These are phyloP conservation scores for Apis mellifera DNA, from an alignment of 1,140 invertebrate species.

Conservation along the genomic window DNA sequence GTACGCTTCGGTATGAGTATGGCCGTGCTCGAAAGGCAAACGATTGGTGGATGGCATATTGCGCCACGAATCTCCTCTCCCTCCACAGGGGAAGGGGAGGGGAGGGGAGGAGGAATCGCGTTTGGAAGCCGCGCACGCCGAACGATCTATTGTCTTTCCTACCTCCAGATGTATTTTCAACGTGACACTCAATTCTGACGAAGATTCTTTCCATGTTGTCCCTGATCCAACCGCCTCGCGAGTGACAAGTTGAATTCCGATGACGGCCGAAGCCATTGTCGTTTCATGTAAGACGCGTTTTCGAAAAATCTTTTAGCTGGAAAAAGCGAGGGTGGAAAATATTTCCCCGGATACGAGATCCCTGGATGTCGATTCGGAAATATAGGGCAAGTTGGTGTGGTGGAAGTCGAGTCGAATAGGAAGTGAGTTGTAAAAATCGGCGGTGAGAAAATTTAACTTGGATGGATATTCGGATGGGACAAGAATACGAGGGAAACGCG, in stretches of 20 bases:
- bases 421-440: slow-evolving; percentile 34
- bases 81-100: not conserved
- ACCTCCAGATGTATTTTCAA: not conserved
- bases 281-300: not conserved
- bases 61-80: slow-evolving; percentile 12
- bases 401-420: not conserved
- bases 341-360: not conserved
- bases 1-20: slow-evolving; percentile 35
- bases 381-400: not conserved
- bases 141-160: slow-evolving; percentile 18
- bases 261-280: not conserved
- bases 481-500: slow-evolving; percentile 35
- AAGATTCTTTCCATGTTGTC: not conserved
- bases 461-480: slow-evolving; percentile 34
- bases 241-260: slow-evolving; percentile 8
- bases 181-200: not conserved
- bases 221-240: not conserved
- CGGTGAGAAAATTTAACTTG: slow-evolving; percentile 42
- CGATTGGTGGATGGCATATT: slow-evolving; percentile 57
- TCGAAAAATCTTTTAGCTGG: not conserved
- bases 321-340: slow-evolving; percentile 27
- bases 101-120: too few relatives aligned
- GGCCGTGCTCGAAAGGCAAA: slow-evolving; percentile 34
- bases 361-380: not conserved
- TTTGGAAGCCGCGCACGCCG: not conserved